Evolutionary conservation across 2,113 vertebrate species (phyloP), one percentile per base, ranked within the genome.

Genomic region (Phasianus colchicus): DNA sequence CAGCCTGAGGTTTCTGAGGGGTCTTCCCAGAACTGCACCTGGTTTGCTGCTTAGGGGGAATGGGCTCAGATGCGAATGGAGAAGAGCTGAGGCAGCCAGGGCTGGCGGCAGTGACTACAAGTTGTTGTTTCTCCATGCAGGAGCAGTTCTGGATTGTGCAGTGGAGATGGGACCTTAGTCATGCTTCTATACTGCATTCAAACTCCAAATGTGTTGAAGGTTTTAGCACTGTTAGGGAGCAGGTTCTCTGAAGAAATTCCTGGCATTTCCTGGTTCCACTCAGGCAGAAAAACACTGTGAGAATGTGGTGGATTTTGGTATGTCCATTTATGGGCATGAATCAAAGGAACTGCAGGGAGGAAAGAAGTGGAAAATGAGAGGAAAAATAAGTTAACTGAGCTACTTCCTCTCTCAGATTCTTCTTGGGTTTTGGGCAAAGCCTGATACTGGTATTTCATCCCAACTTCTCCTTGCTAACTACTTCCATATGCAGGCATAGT

Each of bases 291-390:
- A 96, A 96, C 91, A 87, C 88, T 95, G 93, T 96, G 96, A 96
- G 91, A 94, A 94, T 93, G 95, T 93, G 82, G 92, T 87, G 88
- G 91, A 74, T 96, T 97, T 91, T 78, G 91, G 93, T 94, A 97
- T 96, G 93, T 94, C 96, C 96, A 97, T 97, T 96, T 97, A 97
- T 96, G 96, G 96, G 91, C 93, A 97, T 96, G 90, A 97, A 96
- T 93, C 91, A 95, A 94, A 96, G 97, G 91, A 92, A 91, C 93
- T 94, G 80, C 79, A 92, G 75, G 86, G 93, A 93, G 94, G 89
- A 88, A 93, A 95, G 91, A 95, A 96, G 93, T 97, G 96, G 95
- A 95, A 97, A 97, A 97, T 88, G 57, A 91, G 95, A 96, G 92
- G 90, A 96, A 95, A 96, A 96, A 96, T 93, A 96, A 94, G 96